Percentiles rank a stretch among this genome's conserved stretches.
Conservation (phyloP, 2,797 vertebrate species). For the Arctocebus calabarensis region DNA sequence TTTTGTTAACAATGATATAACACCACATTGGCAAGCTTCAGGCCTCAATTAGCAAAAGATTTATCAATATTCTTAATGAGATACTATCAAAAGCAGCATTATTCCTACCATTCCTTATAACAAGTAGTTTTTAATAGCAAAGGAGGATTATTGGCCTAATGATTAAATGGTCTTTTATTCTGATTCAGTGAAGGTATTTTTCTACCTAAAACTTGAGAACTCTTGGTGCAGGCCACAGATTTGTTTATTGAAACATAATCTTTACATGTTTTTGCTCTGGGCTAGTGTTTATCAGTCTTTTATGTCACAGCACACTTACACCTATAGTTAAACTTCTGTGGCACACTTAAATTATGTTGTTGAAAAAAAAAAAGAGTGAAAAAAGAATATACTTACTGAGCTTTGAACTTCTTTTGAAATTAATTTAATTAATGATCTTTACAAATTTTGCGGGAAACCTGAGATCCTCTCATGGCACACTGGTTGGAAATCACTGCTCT, state of each 20-base stretch:
- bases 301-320: too few relatives aligned
- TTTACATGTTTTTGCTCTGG: background rate
- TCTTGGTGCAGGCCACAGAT: background rate
- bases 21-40: background rate
- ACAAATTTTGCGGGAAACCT: too few relatives aligned
- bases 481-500: background rate
- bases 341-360: too few relatives aligned
- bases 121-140: background rate
- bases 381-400: too few relatives aligned
- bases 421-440: too few relatives aligned
- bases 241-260: background rate
- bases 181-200: background rate
- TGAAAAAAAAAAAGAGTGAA: too few relatives aligned
- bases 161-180: background rate
- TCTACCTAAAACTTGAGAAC: conserved; percentile 30
- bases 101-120: background rate
- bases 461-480: too few relatives aligned
- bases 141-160: background rate
- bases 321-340: too few relatives aligned
- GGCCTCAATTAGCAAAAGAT: background rate
- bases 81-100: background rate
- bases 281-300: background rate
- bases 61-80: background rate
- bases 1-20: background rate
- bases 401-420: too few relatives aligned